Evolutionary conservation across 1,140 invertebrate genomes (phyloP), one percentile per base, ranked within the genome.

Genomic region (Sycobia sp.): DNA sequence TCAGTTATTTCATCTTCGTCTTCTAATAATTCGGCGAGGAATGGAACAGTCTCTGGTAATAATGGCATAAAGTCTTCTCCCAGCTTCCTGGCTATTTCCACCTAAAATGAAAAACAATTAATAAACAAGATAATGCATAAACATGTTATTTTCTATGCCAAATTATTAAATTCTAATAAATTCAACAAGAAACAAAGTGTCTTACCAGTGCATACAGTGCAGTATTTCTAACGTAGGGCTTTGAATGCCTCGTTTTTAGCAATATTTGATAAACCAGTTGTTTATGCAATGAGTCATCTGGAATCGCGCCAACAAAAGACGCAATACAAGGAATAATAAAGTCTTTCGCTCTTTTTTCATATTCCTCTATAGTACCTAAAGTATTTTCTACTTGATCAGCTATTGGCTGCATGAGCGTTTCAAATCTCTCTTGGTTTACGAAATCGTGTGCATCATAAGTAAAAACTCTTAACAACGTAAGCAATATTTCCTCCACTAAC

Each of bases 351-450:
- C 91, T 82, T 1, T 80, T 74, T 62, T 88, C 83, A 72, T 89
- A 88, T 29, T 69, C 73, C 18, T 84, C 83, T 65, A 83, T 84
- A n/a, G 83, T 86, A 29, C 86, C 88, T 23, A 92, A 68, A 0
- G 83, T 84, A 74, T 96, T 96, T 74, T 96, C 94, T 43, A 89
- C 82, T 76, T 96, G 94, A 81, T 96, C 91, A 0, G 96, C 90
- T 3, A 98, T 78, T 0, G 92, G 92, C 67, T 90, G 88, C 87
- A 94, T 89, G 1, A 98, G 73, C 0, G 86, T 84, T 51, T 93
- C 87, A 79, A 96, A 96, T 57, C 90, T 80, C 61, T 95, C 92
- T 70, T 91, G 89, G 72, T 89, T 95, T 0, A 96, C 78, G 72
- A 96, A 95, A 69, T 89, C 89, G 39, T 88, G 86, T 53, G 86